Evolutionary conservation across 2,113 vertebrate genomes (phyloP).

Genomic region (Sitta europaea): DNA sequence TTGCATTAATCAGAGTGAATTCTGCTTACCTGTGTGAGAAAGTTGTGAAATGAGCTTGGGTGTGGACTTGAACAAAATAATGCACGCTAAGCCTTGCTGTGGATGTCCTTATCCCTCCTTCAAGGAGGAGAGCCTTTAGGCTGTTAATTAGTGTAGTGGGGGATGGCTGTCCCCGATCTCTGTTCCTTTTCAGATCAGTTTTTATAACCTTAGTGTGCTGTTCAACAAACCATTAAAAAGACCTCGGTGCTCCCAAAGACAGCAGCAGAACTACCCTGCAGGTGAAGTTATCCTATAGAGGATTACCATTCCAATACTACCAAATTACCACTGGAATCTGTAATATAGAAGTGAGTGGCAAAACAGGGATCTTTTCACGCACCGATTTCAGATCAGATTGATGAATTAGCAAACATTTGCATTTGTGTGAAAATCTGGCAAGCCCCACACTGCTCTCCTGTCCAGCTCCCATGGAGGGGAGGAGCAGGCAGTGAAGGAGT

Average conservation of each 20-base stretch:
- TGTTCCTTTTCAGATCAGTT: neutral
- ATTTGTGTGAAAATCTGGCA: neutral
- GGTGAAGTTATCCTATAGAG: accelerated
- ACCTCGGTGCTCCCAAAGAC: neutral
- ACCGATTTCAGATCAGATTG: neutral
- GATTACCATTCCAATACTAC: accelerated
- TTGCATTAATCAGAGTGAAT: neutral
- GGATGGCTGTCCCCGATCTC: neutral
- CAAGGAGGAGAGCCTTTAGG: neutral
- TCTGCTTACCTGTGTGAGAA: neutral
- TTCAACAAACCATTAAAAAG: neutral
- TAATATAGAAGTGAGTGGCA: neutral
- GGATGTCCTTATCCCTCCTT: neutral
- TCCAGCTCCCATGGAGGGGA: neutral
- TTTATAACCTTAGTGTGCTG: neutral
- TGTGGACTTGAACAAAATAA: neutral
- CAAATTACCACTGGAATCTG: accelerated
- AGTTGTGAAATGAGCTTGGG: neutral
- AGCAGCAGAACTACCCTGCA: neutral
- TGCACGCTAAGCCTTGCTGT: neutral
- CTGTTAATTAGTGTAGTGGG: neutral
- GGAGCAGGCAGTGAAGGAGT: neutral
- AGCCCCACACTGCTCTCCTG: accelerated
- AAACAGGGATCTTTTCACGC: neutral
- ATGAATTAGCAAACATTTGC: neutral